phyloP scores from a whole-genome alignment of 1,140 invertebrate species.

The Trachymyrmex septentrionalis region DNA sequence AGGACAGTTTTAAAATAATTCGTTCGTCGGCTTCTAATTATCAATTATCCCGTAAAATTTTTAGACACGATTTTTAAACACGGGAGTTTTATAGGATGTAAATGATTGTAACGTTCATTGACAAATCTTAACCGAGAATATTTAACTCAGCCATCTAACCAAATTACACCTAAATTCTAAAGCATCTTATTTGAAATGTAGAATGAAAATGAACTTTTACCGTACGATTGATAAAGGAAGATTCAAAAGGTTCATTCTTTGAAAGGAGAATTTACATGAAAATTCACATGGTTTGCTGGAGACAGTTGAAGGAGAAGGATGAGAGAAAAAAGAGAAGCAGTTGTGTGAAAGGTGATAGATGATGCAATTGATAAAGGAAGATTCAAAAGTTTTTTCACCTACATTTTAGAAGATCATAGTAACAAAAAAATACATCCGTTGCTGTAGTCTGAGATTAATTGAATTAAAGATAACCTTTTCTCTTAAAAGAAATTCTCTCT shows the following conservation, averaged over 20 bases:
- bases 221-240: too few species aligned
- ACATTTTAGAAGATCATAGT: too few species aligned
- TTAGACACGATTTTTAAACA: too few species aligned
- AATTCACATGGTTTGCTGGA: conserved; percentile 69
- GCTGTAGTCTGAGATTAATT: neutral
- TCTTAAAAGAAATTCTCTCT: neutral
- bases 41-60: neutral
- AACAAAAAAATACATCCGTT: too few species aligned
- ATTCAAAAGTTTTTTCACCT: too few species aligned
- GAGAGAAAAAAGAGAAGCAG: neutral
- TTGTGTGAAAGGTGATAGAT: conserved; percentile 38
- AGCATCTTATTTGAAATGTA: too few species aligned
- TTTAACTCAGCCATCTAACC: too few species aligned
- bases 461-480: neutral
- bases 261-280: conserved; percentile 76
- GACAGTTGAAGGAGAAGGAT: neutral
- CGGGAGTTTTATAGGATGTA: neutral
- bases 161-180: too few species aligned
- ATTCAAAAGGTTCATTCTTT: conserved; percentile 60
- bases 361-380: neutral
- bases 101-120: neutral
- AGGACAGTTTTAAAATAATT: neutral
- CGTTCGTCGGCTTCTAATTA: neutral
- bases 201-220: too few species aligned
- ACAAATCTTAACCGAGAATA: neutral